Evolutionary conservation across 2,113 vertebrate genomes (phyloP).

Genomic region (Pedionomus torquatus): DNA sequence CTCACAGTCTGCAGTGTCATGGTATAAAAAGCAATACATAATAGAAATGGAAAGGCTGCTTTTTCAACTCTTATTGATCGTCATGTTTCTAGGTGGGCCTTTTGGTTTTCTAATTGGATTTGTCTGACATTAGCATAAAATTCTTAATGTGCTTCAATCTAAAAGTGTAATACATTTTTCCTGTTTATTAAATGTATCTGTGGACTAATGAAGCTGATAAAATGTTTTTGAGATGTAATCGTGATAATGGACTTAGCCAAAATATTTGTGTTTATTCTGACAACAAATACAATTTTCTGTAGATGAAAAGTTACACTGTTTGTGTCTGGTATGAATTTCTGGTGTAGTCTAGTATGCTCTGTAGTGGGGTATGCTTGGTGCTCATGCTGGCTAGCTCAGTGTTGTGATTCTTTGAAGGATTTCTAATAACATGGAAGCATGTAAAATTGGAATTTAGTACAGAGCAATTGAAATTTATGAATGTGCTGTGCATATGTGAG

Average conservation of each 20-base stretch:
- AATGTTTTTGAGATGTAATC: neutral
- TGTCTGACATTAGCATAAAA: neutral
- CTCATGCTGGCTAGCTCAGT: neutral
- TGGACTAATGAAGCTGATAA: neutral
- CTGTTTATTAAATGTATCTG: neutral
- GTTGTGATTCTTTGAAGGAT: neutral
- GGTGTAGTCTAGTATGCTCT: neutral
- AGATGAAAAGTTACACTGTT: neutral
- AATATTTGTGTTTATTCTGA: neutral
- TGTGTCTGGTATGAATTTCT: neutral
- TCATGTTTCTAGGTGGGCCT: constrained; percentile 7
- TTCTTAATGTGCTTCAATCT: neutral
- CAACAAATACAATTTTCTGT: neutral
- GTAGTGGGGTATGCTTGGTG: neutral
- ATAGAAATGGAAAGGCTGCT: constrained; percentile 32
- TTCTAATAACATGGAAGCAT: neutral
- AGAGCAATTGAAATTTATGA: neutral
- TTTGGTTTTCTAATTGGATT: neutral
- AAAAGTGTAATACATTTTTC: neutral
- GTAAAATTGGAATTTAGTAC: neutral
- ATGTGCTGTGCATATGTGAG: neutral
- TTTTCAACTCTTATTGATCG: constrained; percentile 25
- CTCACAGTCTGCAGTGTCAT: constrained; percentile 74
- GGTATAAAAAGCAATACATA: constrained; percentile 35
- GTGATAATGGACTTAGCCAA: neutral